Percentiles rank a stretch among this genome's conserved stretches.
Conservation (phyloP, 1,140 invertebrate genomes). For the Matsumurasca onukii region DNA sequence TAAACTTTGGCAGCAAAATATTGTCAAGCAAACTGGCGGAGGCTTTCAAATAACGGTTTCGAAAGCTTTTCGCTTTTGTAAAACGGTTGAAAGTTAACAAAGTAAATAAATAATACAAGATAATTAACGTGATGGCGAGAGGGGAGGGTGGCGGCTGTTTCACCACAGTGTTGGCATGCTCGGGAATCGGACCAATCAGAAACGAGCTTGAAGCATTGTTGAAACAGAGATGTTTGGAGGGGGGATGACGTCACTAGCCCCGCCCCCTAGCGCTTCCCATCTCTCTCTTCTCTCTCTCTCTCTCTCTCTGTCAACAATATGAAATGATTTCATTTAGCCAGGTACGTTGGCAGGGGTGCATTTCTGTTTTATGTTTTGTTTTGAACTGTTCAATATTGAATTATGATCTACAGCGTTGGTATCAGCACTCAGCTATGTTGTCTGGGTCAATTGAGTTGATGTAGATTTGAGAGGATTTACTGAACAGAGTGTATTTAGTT, state of each 20-base stretch:
- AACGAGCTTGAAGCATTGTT: neutral
- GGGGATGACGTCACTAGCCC: constrained; percentile 15
- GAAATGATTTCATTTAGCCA: too few relatives aligned
- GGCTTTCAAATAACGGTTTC: neutral
- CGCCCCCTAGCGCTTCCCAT: neutral
- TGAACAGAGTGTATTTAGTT: too few relatives aligned
- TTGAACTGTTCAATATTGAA: too few relatives aligned
- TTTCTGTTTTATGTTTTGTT: too few relatives aligned
- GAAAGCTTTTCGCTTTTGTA: too few relatives aligned
- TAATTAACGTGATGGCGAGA: neutral
- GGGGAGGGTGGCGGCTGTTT: neutral
- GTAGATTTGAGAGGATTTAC: too few relatives aligned
- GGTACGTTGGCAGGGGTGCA: too few relatives aligned
- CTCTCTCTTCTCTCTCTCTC: too few relatives aligned
- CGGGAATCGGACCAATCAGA: neutral
- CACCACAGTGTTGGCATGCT: neutral
- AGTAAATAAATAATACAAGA: constrained; percentile 12
- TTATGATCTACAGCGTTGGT: too few relatives aligned
- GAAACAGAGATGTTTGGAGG: constrained; percentile 2
- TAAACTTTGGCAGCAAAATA: neutral
- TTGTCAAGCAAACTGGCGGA: neutral
- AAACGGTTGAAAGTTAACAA: constrained; percentile 7
- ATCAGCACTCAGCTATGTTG: too few relatives aligned
- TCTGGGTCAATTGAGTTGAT: too few relatives aligned
- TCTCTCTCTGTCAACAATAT: too few relatives aligned